Base-by-base conservation (phyloP, 2,888 invertebrate species). In the Hirudinaria manillensis region DNA sequence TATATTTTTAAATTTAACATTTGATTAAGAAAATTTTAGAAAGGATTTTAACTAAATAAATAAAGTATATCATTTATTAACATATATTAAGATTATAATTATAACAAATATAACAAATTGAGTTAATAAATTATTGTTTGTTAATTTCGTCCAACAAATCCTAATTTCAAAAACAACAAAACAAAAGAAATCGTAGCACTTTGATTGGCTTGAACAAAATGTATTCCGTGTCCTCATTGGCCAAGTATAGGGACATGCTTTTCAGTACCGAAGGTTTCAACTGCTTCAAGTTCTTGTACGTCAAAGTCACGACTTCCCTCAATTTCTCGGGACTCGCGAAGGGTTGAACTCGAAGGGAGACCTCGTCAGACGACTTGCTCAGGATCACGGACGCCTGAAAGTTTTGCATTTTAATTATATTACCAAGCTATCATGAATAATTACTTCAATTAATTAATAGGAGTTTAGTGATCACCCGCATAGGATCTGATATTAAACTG, bases 151-250 rank as follows among this genome's bases (percentile, higher is more conserved):
- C 16, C 10, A 1, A 45, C 1, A 2, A 45, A 45, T 45, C 16
- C 1, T 6, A 45, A 10, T 10, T 45, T 45, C 3, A 45, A 45
- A 45, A n/a, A n/a, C n/a, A n/a, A n/a, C n/a, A n/a, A n/a, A n/a
- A n/a, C n/a, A n/a, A n/a, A n/a, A n/a, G n/a, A n/a, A n/a, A n/a
- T n/a, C n/a, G n/a, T n/a, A n/a, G 45, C 13, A 24, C 45, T 86
- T 93, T 90, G 71, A 98, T 92, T 1, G 97, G 97, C 76, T 94
- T 89, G 82, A 98, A 95, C 16, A 99, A 88, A 81, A 99, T 97
- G 81, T 94, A 93, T 85, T 99, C 98, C 0, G 98, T 98, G 84
- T 99, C 98, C 80, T 91, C 90, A 85, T 97, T 98, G 21, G 97
- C 93, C 74, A 99, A 88, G 85, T 99, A 99, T 0, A 99, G 89